phyloP scores from a whole-genome alignment of 2,113 vertebrate species.

The Amphilophus citrinellus region DNA sequence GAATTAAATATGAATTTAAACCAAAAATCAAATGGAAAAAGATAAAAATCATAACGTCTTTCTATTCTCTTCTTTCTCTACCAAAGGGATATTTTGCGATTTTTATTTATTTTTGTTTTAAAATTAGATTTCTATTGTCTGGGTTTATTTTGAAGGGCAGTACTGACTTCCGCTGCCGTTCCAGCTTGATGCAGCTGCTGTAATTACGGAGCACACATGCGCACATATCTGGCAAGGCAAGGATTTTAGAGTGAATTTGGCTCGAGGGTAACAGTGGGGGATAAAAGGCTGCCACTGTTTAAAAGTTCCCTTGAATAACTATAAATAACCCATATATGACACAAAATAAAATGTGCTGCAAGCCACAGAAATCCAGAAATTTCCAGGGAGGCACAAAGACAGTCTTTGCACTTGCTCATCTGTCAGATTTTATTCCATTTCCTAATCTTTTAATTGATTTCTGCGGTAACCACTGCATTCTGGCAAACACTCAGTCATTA shows the following conservation, averaged over 20 bases:
- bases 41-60: neutral
- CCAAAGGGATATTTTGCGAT: neutral
- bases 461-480: neutral
- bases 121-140: too few species aligned
- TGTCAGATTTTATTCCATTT: neutral
- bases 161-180: neutral
- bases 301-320: neutral
- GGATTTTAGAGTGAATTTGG: constrained; percentile 31
- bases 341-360: neutral
- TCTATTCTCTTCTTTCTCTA: neutral
- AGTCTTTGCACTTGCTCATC: neutral
- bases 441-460: neutral
- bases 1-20: neutral
- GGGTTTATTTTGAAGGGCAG: constrained; percentile 60
- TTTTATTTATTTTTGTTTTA: neutral
- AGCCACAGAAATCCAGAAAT: neutral
- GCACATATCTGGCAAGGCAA: constrained; percentile 18
- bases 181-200: constrained; percentile 37
- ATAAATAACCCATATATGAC: neutral
- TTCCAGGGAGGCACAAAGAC: neutral
- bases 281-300: constrained; percentile 20
- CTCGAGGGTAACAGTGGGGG: constrained; percentile 34
- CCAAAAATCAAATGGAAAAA: neutral
- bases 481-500: neutral
- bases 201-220: constrained; percentile 53